A percentile compares a stretch with the other conserved stretches of the same genome.
Evolutionary conservation across 1,140 invertebrate species (phyloP).

Genomic region (Drosophila kurseongensis): DNA sequence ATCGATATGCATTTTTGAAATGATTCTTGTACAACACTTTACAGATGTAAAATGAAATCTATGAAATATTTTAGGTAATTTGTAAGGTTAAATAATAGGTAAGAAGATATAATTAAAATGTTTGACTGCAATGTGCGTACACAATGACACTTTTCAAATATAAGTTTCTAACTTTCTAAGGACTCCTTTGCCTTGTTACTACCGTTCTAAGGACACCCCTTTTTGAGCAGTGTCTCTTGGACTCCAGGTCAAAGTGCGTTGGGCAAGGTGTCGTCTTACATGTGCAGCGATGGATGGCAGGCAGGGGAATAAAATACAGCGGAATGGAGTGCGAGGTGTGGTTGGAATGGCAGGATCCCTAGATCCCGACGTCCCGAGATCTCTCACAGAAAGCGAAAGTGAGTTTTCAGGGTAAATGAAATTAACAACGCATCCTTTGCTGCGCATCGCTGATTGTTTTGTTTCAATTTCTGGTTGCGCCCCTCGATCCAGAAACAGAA

Average conservation of each 20-base stretch:
- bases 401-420: slow-evolving; percentile 73
- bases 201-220: neutral
- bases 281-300: slow-evolving; percentile 41
- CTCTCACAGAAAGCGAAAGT: slow-evolving; percentile 65
- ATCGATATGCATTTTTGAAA: no score
- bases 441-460: slow-evolving; percentile 78
- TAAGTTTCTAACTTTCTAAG: no score
- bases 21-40: no score
- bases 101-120: no score
- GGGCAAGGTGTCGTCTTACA: slow-evolving; percentile 72
- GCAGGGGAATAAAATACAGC: slow-evolving; percentile 1
- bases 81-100: no score
- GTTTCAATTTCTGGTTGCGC: slow-evolving; percentile 75
- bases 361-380: slow-evolving; percentile 7
- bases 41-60: no score
- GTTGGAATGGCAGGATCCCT: neutral
- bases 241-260: slow-evolving; percentile 6
- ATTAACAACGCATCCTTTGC: slow-evolving; percentile 79
- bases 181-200: neutral
- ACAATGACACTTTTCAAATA: no score
- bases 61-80: no score
- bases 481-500: slow-evolving; percentile 41
- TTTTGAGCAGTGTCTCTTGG: neutral
- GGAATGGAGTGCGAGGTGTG: slow-evolving; percentile 2
- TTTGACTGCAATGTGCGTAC: no score